Conservation (phyloP, 2,888 invertebrate genomes). For the Drosophila vallismaia region DNA sequence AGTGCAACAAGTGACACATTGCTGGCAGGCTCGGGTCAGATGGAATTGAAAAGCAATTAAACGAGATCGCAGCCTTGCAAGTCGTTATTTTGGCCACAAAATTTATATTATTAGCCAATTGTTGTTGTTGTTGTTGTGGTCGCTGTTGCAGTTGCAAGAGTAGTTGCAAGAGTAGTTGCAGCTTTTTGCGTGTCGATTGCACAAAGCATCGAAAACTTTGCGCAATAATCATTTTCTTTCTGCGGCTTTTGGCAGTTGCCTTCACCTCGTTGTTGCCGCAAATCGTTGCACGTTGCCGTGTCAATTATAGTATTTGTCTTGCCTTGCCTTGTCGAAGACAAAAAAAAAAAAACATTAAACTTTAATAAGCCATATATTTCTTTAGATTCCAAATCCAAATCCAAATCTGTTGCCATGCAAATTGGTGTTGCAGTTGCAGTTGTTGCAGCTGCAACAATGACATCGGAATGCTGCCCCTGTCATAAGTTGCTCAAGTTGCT, state of each 20-base stretch:
- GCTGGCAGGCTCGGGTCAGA: slow-evolving; percentile 64
- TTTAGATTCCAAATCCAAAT: too few species aligned
- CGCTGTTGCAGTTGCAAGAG: slow-evolving; percentile 45
- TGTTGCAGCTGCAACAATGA: slow-evolving; percentile 14
- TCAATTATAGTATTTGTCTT: slow-evolving; percentile 67
- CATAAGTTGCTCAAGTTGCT: slow-evolving; percentile 26
- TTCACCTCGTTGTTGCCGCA: slow-evolving; percentile 78
- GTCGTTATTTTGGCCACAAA: slow-evolving; percentile 55
- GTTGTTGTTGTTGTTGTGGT: slow-evolving; percentile 52
- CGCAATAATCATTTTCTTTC: slow-evolving; percentile 69
- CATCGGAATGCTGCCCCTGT: slow-evolving; percentile 35
- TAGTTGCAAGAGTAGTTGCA: slow-evolving; percentile 39
- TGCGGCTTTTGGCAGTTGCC: slow-evolving; percentile 52
- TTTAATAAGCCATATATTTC: too few species aligned
- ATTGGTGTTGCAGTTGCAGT: slow-evolving; percentile 3
- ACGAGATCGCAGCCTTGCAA: slow-evolving; percentile 51
- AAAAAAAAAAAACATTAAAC: slow-evolving; percentile 7
- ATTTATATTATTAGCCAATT: slow-evolving; percentile 76
- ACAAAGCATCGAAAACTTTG: slow-evolving; percentile 72
- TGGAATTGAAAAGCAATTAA: slow-evolving; percentile 73
- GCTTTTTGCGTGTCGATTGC: slow-evolving; percentile 72
- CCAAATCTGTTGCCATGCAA: too few species aligned
- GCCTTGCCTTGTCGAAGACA: slow-evolving; percentile 55
- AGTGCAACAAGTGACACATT: slow-evolving; percentile 67
- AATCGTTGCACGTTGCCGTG: slow-evolving; percentile 74